Base-by-base conservation (phyloP, 2,113 vertebrate genomes). In the Brachionichthys hirsutus region DNA sequence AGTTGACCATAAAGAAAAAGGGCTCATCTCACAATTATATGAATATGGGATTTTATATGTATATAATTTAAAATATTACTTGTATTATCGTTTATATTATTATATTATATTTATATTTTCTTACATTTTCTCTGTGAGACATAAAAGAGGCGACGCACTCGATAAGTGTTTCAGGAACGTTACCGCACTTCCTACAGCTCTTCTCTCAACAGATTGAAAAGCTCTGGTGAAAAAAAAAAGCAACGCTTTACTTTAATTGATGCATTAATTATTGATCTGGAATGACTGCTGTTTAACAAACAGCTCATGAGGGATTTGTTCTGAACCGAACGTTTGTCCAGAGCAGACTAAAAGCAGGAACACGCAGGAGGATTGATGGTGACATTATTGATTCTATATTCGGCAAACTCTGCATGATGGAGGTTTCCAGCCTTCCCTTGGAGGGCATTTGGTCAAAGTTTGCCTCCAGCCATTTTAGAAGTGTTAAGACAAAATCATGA, bases 331-430 rank as follows among this genome's bases (percentile, higher is more conserved):
- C 8, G 24, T 30, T 30, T 8, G 8, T 30, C 24, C 24, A 3
- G 24, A 30, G 44, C 19, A 64, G 50, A 51, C n/a, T 35, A 15
- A 22, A 62, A 18, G 48, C 3, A 12, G 8, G 7, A 7, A 35
- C 10, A 6, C 9, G 1, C 54, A 7, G 78, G 68, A 7, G 78
- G 68, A 84, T 67, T 47, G 69, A 86, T 44, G 16, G 59, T 42
- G 34, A 41, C 35, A 36, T 11, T 66, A 53, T 40, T 47, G 19
- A 54, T 44, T 50, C 14, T 51, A n/a, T 42, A 20, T 12, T 54
- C 42, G 34, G 41, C 0, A 56, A 50, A 42, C 17, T 52, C 13
- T 5, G 24, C 24, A 6, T 70, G 63, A 77, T 59, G 2, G 41
- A 77, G 60, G 66, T 15, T 38, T 12, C 9, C 20, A 20, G 14